Conservation (phyloP, 2,113 vertebrate species). For the Aythya baeri region DNA sequence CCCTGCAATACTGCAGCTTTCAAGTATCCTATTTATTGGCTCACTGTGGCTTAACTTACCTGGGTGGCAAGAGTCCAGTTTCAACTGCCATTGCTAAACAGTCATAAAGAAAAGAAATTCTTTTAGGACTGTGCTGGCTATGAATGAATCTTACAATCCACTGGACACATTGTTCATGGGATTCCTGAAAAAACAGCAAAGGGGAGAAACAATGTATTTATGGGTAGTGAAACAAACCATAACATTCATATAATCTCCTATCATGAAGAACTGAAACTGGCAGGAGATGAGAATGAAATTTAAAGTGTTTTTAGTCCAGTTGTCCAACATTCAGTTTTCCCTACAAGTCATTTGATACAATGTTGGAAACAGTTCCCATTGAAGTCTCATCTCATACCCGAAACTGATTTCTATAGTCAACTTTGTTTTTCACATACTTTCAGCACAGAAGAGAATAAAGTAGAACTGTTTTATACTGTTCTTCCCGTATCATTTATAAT, state of each 20-base stretch:
- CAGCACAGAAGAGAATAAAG: neutral
- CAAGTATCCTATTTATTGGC: neutral
- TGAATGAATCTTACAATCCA: slow-evolving; percentile 98
- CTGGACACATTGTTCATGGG: slow-evolving; percentile 96
- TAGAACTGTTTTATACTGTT: neutral
- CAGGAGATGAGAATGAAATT: neutral
- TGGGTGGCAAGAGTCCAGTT: slow-evolving; percentile 91
- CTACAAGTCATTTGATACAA: neutral
- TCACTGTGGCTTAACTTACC: slow-evolving; percentile 73
- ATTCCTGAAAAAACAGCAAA: slow-evolving; percentile 82
- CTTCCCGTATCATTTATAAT: neutral
- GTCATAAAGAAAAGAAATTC: slow-evolving; percentile 98
- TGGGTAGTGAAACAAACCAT: neutral
- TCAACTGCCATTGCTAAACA: slow-evolving; percentile 97
- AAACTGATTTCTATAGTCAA: neutral
- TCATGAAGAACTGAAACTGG: neutral
- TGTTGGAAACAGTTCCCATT: neutral
- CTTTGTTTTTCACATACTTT: neutral
- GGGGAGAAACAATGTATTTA: neutral
- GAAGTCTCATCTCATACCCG: neutral
- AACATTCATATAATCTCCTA: neutral
- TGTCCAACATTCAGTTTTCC: neutral
- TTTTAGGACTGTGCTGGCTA: slow-evolving; percentile 95
- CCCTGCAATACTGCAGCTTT: neutral
- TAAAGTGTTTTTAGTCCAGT: neutral